These are phyloP conservation scores for Onthophagus sagittarius DNA, from an alignment of 2,888 invertebrate genomes.

Conservation along the genomic window DNA sequence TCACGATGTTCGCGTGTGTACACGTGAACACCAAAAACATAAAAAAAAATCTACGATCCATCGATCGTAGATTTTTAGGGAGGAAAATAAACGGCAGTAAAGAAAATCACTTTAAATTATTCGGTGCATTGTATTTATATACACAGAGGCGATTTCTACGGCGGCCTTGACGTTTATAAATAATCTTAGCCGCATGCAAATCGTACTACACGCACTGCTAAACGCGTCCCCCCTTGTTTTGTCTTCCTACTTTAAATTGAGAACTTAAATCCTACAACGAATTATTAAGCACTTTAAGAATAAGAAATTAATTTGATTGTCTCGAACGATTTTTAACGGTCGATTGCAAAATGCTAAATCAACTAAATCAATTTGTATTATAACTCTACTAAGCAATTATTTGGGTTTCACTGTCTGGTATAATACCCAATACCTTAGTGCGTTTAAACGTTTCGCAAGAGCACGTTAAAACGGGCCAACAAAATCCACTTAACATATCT, in stretches of 20 bases:
- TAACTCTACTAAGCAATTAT: neutral
- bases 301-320: neutral
- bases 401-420: neutral
- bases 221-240: neutral
- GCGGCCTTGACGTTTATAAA: slow-evolving; percentile 6
- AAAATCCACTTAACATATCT: slow-evolving; percentile 10
- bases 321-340: neutral
- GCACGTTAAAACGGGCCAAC: neutral
- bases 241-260: neutral
- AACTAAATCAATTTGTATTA: slow-evolving; percentile 8
- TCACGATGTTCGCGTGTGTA: neutral
- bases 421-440: neutral
- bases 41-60: no score
- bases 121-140: slow-evolving; percentile 4
- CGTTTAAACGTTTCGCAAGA: neutral
- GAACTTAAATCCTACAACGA: neutral
- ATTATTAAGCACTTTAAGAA: neutral
- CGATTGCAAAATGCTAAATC: neutral
- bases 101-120: neutral
- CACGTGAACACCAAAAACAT: neutral
- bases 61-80: no score
- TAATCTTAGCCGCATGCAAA: slow-evolving; percentile 6
- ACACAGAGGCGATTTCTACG: neutral
- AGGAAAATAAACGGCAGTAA: no score
- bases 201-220: neutral